Conservation (phyloP, 2,797 vertebrate genomes). For the Myotis findleyi region DNA sequence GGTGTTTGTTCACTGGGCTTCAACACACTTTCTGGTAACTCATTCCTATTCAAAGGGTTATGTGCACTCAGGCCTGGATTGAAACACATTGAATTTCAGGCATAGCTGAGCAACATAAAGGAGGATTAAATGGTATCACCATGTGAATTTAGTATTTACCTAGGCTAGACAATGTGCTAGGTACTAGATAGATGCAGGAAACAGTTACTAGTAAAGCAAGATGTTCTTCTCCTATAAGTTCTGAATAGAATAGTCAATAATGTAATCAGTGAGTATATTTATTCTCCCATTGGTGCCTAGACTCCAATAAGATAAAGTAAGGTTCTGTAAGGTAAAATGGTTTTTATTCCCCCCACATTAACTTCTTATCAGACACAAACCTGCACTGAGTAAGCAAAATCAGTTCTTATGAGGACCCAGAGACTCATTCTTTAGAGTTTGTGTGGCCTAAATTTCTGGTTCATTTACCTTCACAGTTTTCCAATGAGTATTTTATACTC, state of each 20-base stretch:
- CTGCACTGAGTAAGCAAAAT: slow-evolving; percentile 1
- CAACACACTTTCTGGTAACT: not conserved
- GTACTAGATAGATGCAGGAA: not conserved
- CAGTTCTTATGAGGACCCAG: not conserved
- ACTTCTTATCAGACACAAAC: slow-evolving; percentile 51
- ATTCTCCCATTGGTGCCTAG: slow-evolving; percentile 46
- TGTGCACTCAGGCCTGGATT: not conserved
- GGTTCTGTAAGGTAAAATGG: not conserved
- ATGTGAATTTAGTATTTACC: slow-evolving; percentile 10
- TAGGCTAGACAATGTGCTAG: not conserved
- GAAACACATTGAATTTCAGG: slow-evolving; percentile 6
- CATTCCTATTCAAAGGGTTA: not conserved
- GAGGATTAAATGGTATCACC: slow-evolving; percentile 6
- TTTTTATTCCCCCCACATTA: not conserved
- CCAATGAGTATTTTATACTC: slow-evolving; percentile 47
- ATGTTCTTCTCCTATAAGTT: slow-evolving; percentile 24
- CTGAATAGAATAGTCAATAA: not conserved
- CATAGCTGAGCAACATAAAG: not conserved
- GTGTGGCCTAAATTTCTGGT: not conserved
- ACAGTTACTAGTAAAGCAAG: not conserved
- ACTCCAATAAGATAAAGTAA: slow-evolving; percentile 48
- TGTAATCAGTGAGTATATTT: slow-evolving; percentile 16
- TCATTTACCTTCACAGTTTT: slow-evolving; percentile 50
- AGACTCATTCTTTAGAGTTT: slow-evolving; percentile 47
- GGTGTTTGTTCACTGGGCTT: not conserved